phyloP scores from a whole-genome alignment of 2,113 vertebrate species.

The Thomomys bottae region DNA sequence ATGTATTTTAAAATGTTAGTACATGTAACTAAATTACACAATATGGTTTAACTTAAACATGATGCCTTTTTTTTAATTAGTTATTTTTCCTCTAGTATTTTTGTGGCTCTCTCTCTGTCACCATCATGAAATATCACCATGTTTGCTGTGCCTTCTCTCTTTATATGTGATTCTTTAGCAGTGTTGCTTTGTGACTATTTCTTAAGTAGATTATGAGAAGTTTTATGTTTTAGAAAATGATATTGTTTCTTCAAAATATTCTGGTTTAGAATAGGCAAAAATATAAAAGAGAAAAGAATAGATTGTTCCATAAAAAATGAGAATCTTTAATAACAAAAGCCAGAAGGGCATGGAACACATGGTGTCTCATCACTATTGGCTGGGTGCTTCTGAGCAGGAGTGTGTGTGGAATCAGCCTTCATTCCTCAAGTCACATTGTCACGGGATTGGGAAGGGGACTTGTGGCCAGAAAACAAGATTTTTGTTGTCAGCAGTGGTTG shows the following conservation, averaged over 20 bases:
- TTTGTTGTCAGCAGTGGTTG: background rate
- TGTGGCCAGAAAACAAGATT: background rate
- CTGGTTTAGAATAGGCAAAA: slow-evolving; percentile 21
- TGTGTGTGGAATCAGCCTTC: background rate
- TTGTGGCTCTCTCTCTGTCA: background rate
- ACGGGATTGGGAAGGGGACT: background rate
- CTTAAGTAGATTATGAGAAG: background rate
- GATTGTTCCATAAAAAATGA: slow-evolving; percentile 16
- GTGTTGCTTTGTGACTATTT: background rate
- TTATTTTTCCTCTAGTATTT: background rate
- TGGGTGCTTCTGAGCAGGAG: background rate
- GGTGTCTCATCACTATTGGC: background rate
- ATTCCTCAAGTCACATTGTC: background rate
- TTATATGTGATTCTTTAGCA: slow-evolving; percentile 8
- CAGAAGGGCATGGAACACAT: background rate
- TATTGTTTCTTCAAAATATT: slow-evolving; percentile 17
- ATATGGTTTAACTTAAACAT: slow-evolving; percentile 16
- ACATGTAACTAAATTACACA: background rate
- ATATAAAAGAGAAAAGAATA: slow-evolving; percentile 3
- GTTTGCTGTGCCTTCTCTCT: background rate
- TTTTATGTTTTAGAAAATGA: slow-evolving; percentile 40
- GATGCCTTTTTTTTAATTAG: background rate
- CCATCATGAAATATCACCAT: background rate
- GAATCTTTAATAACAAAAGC: slow-evolving; percentile 23
- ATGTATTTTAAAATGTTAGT: background rate